Evolutionary conservation across 2,888 invertebrate species (phyloP).

Genomic region (Nymphalis polychloros): DNA sequence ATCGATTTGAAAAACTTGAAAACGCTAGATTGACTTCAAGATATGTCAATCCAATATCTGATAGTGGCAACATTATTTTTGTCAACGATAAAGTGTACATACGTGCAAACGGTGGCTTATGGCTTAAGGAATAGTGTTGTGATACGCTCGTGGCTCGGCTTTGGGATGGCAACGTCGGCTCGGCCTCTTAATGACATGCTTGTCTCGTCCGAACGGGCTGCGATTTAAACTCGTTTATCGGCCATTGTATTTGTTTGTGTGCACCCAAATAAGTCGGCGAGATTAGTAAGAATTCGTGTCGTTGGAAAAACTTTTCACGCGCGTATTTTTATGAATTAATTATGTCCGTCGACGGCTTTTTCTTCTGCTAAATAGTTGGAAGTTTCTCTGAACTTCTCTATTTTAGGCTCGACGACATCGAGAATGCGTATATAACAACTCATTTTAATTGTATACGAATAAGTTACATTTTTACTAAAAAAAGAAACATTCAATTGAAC

Average conservation of each 20-base stretch:
- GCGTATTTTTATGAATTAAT: conserved; percentile 46
- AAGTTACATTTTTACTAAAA: neutral
- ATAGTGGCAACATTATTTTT: conserved; percentile 43
- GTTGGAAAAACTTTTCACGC: conserved; percentile 45
- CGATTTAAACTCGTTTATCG: conserved; percentile 75
- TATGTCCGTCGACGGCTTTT: conserved; percentile 29
- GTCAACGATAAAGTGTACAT: conserved; percentile 20
- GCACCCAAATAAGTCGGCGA: conserved; percentile 57
- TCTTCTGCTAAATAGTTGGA: conserved; percentile 14
- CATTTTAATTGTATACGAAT: neutral
- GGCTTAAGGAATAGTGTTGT: conserved; percentile 43
- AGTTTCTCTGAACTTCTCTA: conserved; percentile 17
- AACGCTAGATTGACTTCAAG: conserved; percentile 56
- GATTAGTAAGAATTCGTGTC: conserved; percentile 53
- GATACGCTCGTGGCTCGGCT: conserved; percentile 21
- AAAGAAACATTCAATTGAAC: neutral
- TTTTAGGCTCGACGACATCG: conserved; percentile 3
- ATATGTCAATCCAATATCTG: conserved; percentile 58
- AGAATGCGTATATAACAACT: neutral
- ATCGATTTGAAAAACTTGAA: conserved; percentile 50
- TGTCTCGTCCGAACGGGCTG: conserved; percentile 64
- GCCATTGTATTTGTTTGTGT: conserved; percentile 58
- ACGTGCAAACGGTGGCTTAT: conserved; percentile 45
- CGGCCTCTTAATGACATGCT: conserved; percentile 64
- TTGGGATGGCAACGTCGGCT: conserved; percentile 38